Percentiles rank a stretch among this genome's conserved stretches.
Conservation (phyloP, 2,797 vertebrate genomes). For the Sphenodon punctatus region DNA sequence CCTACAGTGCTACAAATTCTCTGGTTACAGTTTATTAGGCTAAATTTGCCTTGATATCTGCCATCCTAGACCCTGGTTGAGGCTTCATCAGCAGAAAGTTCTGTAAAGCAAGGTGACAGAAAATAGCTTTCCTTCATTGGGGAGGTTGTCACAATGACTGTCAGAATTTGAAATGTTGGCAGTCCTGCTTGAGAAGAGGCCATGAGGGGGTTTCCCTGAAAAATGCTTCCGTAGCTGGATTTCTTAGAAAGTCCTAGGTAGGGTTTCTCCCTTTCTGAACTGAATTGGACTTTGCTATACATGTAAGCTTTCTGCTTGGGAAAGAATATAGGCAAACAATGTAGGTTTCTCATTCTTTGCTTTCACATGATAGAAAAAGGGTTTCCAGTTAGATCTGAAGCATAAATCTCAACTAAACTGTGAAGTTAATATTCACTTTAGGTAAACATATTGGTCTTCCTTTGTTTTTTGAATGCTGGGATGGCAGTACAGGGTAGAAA, state of each 20-base stretch:
- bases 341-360: no score
- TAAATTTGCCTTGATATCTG: background rate
- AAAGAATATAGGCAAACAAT: no score
- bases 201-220: no score
- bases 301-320: background rate
- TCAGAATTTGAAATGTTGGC: no score
- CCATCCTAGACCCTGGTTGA: background rate
- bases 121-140: no score
- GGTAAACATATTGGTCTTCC: background rate
- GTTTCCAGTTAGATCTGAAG: background rate
- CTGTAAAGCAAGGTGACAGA: background rate
- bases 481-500: constrained; percentile 6
- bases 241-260: no score
- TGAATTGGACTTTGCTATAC: no score
- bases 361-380: background rate
- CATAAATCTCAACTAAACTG: constrained; percentile 11
- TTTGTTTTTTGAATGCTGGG: constrained; percentile 19
- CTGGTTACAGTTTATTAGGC: background rate
- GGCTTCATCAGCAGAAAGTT: background rate
- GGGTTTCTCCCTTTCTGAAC: no score
- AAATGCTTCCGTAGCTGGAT: no score
- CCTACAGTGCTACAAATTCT: background rate
- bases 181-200: no score
- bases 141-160: no score
- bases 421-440: constrained; percentile 24